A percentile compares a stretch with the other conserved stretches of the same genome.
Conservation (phyloP, 1,140 invertebrate species). For the Latrodectus geometricus region DNA sequence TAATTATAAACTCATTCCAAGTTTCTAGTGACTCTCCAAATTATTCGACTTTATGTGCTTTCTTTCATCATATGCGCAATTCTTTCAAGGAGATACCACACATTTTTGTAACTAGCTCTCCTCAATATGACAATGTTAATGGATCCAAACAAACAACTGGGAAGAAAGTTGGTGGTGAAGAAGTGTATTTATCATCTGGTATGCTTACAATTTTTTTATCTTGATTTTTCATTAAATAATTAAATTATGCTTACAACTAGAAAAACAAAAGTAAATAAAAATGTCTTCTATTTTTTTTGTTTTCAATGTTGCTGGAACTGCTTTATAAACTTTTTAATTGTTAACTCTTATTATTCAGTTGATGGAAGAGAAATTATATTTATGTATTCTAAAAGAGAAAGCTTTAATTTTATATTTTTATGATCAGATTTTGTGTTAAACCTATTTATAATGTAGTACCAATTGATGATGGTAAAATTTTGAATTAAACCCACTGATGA, state of each 20-base stretch:
- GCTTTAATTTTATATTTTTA: no score
- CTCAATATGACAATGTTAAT: background rate
- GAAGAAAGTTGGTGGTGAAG: background rate
- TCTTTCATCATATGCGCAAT: slow-evolving; percentile 49
- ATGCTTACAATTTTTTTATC: background rate
- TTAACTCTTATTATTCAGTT: no score
- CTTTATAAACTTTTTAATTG: no score
- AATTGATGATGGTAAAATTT: no score
- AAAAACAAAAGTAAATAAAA: no score
- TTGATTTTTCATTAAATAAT: background rate
- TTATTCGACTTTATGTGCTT: slow-evolving; percentile 29
- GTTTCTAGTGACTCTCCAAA: slow-evolving; percentile 11
- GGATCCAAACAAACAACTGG: background rate
- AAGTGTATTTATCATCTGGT: background rate
- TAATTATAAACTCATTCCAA: background rate
- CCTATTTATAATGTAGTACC: no score
- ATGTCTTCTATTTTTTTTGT: no score
- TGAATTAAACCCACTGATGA: no score
- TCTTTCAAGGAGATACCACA: slow-evolving; percentile 56
- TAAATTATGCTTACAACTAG: background rate
- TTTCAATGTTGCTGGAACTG: no score
- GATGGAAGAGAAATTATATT: no score
- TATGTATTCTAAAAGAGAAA: no score
- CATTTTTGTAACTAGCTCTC: slow-evolving; percentile 29
- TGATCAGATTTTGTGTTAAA: no score